These are phyloP conservation scores for Grantiella picta DNA, from an alignment of 2,113 vertebrate genomes.

Conservation along the genomic window DNA sequence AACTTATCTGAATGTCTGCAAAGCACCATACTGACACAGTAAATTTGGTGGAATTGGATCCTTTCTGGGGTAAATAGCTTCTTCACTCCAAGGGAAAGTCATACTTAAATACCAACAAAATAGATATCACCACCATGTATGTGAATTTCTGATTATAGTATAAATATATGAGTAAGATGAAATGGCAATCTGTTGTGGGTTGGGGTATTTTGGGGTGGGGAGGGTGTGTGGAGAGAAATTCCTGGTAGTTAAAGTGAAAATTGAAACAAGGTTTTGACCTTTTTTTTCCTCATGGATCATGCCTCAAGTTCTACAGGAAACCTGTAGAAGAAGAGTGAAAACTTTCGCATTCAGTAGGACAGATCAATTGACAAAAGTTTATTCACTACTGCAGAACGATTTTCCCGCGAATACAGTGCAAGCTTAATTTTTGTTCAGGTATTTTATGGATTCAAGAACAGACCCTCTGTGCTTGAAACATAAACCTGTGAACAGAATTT, in stretches of 20 bases:
- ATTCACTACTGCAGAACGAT: not conserved
- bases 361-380: not conserved
- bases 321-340: not conserved
- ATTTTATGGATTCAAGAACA: not conserved
- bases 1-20: not conserved
- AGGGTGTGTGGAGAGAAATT: not conserved
- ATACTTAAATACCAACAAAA: not conserved
- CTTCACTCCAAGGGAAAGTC: not conserved
- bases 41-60: not conserved
- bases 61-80: not conserved
- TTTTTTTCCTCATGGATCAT: not conserved
- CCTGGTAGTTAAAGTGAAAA: not conserved
- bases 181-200: not conserved
- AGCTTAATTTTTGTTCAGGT: conserved; percentile 24
- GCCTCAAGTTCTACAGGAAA: not conserved
- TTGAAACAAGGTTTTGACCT: not conserved
- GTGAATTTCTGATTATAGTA: not conserved
- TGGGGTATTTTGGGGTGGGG: not conserved
- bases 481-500: conserved; percentile 9
- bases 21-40: not conserved
- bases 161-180: not conserved
- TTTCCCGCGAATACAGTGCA: not conserved
- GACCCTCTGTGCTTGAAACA: not conserved
- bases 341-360: not conserved
- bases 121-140: rapidly evolving